These are phyloP conservation scores for Crypturellus tataupa DNA, from an alignment of 2,797 vertebrate genomes.

Conservation along the genomic window DNA sequence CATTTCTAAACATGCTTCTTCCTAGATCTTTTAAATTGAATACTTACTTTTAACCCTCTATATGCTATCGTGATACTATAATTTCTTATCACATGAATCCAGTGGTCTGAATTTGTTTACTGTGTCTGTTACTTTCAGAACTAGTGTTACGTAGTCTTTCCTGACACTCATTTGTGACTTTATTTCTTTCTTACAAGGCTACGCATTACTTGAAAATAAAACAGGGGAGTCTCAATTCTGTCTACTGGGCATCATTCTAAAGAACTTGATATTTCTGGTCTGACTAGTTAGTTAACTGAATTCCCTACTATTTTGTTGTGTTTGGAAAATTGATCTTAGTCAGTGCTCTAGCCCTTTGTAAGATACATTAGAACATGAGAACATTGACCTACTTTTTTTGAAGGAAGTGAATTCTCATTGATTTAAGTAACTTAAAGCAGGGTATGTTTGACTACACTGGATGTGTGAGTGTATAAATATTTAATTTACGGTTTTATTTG, in stretches of 20 bases:
- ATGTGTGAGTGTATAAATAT: neutral
- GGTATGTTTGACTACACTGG: neutral
- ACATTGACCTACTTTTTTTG: neutral
- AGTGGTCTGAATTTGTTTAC: neutral
- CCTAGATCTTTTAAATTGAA: neutral
- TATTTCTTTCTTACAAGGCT: neutral
- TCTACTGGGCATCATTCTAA: constrained; percentile 13
- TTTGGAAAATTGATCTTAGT: neutral
- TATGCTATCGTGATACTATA: neutral
- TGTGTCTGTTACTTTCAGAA: neutral
- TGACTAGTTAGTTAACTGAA: neutral
- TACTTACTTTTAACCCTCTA: neutral
- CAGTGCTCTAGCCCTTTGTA: neutral
- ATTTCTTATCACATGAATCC: neutral
- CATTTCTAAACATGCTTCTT: neutral
- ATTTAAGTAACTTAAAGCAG: neutral
- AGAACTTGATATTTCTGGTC: constrained; percentile 6
- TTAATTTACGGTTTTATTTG: neutral
- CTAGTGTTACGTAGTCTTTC: neutral
- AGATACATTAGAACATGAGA: neutral
- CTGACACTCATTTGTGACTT: constrained; percentile 4
- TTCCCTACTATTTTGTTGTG: neutral
- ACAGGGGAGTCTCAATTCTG: neutral
- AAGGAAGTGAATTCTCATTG: neutral
- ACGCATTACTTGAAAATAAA: constrained; percentile 1